Conservation (phyloP, 2,888 invertebrate genomes). For the Scrobipalpa costella region DNA sequence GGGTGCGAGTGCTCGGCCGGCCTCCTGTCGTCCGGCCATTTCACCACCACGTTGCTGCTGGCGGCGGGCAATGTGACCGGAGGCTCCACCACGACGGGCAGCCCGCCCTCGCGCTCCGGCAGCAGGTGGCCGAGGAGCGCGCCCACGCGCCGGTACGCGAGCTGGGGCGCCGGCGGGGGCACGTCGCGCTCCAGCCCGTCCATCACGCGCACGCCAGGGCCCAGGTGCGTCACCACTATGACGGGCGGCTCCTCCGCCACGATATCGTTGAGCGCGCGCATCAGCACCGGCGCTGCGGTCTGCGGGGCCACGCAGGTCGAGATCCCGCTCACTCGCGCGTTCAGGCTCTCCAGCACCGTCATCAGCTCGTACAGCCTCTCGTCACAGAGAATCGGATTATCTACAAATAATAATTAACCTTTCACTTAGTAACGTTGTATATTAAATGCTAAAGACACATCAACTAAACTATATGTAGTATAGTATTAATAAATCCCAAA, state of each 20-base stretch:
- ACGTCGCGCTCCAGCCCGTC: conserved; percentile 44
- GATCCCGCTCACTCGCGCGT: conserved; percentile 86
- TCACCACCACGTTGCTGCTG: conserved; percentile 63
- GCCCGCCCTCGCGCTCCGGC: conserved; percentile 62
- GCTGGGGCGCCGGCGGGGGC: conserved; percentile 49
- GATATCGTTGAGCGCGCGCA: conserved; percentile 67
- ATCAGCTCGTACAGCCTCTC: conserved; percentile 86
- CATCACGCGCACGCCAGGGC: conserved; percentile 42
- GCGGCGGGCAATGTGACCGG: conserved; percentile 67
- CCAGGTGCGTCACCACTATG: conserved; percentile 59
- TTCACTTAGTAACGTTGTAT: too few relatives aligned
- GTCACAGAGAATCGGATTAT: conserved; percentile 91
- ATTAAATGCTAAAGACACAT: too few relatives aligned
- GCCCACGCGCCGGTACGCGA: conserved; percentile 63
- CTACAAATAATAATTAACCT: conserved; percentile 81
- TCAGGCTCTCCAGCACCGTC: conserved; percentile 85
- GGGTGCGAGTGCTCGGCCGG: conserved; percentile 54
- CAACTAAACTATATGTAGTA: too few relatives aligned
- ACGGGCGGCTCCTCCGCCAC: conserved; percentile 56
- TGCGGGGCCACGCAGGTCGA: conserved; percentile 77
- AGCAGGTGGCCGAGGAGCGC: conserved; percentile 65
- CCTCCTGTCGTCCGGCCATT: conserved; percentile 66
- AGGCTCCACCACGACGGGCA: conserved; percentile 69
- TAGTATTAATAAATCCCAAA: too few relatives aligned
- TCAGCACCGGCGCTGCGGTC: conserved; percentile 58